Base-by-base conservation (phyloP, 1,140 invertebrate genomes). In the Riptortus pedestris region DNA sequence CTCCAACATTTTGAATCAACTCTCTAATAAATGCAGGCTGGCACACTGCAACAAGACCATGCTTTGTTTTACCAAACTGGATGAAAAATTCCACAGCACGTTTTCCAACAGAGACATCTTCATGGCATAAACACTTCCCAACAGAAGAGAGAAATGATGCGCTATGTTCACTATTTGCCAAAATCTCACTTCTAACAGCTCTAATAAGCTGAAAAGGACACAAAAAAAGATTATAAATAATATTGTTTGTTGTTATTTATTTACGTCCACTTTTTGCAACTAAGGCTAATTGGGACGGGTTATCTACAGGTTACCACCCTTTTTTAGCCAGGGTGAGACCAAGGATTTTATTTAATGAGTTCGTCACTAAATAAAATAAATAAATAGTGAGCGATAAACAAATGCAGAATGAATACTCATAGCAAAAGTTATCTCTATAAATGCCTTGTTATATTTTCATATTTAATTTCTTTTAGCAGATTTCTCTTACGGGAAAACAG, bases 1-100 rank as follows among this genome's bases (percentile, higher is more conserved):
- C 18, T 4, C 57, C 33, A 2, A 38, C 14, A 24, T 38, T 59
- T 31, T 29, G n/a, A 18, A 59, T 33, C 14, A 59, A 9, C 18
- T 29, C 26, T 26, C 33, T 38, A 9, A 33, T 59, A 5, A 59
- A 3, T 9, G n/a, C 57, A 18, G 57, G 57, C 24, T 38, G 28
- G 22, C 57, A 59, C 4, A 59, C n/a, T 4, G 28, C 2, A n/a
- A 16, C 5, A 1, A 59, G 28, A 5, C 57, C 57, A 33, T 18
- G 16, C 18, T 38, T 29, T 5, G 57, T 59, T 38, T 59, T 29
- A 31, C 57, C 57, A 38, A 59, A 22, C 3, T 33, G 18, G n/a
- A 38, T 33, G 9, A 59, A 59, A 33, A 59, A 59, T 18, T 59
- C 57, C 2, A 59, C 33, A 18, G 57, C 57, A 18, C 33, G 28